Evolutionary conservation across 2,888 invertebrate species (phyloP), one percentile per base, ranked within the genome.

Genomic region (Temnothorax unifasciatus): DNA sequence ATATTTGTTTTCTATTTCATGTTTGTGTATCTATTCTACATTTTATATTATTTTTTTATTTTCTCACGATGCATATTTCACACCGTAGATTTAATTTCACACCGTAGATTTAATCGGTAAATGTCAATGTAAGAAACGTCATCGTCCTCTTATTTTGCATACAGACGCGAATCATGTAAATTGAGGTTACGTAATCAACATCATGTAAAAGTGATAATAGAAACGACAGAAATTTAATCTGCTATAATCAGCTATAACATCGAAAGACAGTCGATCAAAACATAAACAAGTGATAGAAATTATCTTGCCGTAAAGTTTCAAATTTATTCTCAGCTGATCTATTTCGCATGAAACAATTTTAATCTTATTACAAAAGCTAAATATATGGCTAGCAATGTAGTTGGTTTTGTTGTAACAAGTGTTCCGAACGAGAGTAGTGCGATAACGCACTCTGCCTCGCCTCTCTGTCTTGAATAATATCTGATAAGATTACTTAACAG

Each of bases 401-500:
- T 44, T 44, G 11, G 15, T 54, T 52, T 38, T 77, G 29, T 77
- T 79, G 18, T 50, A 57, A 71, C 71, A 79, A 71, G 34, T 79
- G 44, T 54, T 54, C 3, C 54, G n/a, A 44, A 29, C n/a, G 13
- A 25, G 15, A 25, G 15, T 54, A 68, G 6, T 21, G 34, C n/a
- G 71, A 81, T 81, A 81, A 61, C 38, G 13, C 44, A 5, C 47
- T 18, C 18, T 38, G n/a, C n/a, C 52, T 74, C 29, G 38, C 18
- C 29, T 21, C n/a, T 11, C 29, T 15, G 44, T 5, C 25, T 25
- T 47, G 34, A 38, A 34, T 44, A 79, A 69, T 77, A 71, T 81
- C 73, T 59, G 79, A 81, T 81, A 81, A 81, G 79, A 81, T 81
- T 79, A 50, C 25, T 73, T 50, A 79, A 79, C 38, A 59, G 18